These are phyloP conservation scores for Emmelina monodactyla DNA, from an alignment of 2,888 invertebrate genomes.

Conservation along the genomic window DNA sequence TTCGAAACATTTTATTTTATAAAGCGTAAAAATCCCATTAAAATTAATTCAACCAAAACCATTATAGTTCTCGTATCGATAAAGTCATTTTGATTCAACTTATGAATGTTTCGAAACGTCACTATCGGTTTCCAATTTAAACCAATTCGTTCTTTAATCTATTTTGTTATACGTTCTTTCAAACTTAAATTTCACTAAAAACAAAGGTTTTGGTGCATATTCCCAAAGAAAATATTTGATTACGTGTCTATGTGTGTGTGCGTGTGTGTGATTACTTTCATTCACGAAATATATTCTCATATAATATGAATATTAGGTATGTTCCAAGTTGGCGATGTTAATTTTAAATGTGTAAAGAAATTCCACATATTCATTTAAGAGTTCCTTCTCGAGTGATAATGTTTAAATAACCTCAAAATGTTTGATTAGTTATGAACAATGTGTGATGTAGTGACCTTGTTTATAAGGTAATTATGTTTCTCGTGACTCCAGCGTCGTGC, in stretches of 20 bases:
- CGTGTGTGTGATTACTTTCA: too few species aligned
- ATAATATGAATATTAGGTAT: too few species aligned
- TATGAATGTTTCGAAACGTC: constrained; percentile 66
- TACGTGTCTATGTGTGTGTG: too few species aligned
- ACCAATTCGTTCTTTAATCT: constrained; percentile 66
- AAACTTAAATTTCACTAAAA: constrained; percentile 3
- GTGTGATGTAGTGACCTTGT: neutral
- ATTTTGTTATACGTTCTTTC: constrained; percentile 59
- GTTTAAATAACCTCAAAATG: too few species aligned
- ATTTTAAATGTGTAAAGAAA: too few species aligned
- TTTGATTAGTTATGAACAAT: neutral
- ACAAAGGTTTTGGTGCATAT: neutral
- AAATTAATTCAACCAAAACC: constrained; percentile 65
- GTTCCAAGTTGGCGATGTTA: too few species aligned
- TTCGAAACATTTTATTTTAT: constrained; percentile 62
- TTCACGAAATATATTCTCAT: too few species aligned
- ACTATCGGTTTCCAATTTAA: constrained; percentile 67
- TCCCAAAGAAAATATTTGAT: neutral
- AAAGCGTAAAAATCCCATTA: constrained; percentile 64
- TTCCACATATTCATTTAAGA: too few species aligned
- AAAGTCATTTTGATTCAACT: constrained; percentile 60
- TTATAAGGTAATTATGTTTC: constrained; percentile 24
- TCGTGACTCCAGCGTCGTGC: constrained; percentile 36
- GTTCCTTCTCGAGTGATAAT: too few species aligned
- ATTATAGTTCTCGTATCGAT: constrained; percentile 61